Conservation (phyloP, 1,140 invertebrate genomes). For the Heliconius melpomene region DNA sequence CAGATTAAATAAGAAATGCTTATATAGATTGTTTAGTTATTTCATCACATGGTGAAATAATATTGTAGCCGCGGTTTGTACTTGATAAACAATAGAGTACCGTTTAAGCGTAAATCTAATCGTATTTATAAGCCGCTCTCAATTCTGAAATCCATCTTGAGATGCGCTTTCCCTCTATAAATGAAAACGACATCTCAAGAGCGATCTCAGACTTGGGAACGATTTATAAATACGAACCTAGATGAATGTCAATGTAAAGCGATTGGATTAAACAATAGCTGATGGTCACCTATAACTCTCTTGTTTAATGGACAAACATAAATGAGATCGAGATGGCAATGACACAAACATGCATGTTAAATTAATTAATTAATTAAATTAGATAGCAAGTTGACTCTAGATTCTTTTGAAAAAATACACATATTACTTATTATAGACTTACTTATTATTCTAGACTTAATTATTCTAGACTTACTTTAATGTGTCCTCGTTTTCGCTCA, state of each 20-base stretch:
- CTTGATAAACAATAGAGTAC: constrained; percentile 20
- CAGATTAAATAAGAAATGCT: constrained; percentile 41
- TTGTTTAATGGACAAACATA: constrained; percentile 30
- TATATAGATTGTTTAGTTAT: constrained; percentile 39
- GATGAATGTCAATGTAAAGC: constrained; percentile 39
- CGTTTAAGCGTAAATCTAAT: constrained; percentile 7
- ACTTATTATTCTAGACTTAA: no score
- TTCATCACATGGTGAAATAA: constrained; percentile 48
- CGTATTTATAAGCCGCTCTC: no score
- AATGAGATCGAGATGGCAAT: constrained; percentile 25
- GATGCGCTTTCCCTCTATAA: no score
- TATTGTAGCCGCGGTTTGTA: constrained; percentile 24
- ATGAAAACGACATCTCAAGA: no score
- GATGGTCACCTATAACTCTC: constrained; percentile 26
- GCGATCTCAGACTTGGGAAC: no score
- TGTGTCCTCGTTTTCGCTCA: constrained; percentile 90
- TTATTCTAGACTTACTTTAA: constrained; percentile 59
- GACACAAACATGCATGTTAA: constrained; percentile 37
- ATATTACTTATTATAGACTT: no score
- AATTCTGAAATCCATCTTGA: no score
- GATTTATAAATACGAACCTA: not conserved
- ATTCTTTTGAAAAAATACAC: not conserved
- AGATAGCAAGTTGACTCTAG: not conserved
- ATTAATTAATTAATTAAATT: not conserved
- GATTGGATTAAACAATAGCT: constrained; percentile 34